Base-by-base conservation (phyloP, 1,140 invertebrate genomes). In the Chelonus insularis region DNA sequence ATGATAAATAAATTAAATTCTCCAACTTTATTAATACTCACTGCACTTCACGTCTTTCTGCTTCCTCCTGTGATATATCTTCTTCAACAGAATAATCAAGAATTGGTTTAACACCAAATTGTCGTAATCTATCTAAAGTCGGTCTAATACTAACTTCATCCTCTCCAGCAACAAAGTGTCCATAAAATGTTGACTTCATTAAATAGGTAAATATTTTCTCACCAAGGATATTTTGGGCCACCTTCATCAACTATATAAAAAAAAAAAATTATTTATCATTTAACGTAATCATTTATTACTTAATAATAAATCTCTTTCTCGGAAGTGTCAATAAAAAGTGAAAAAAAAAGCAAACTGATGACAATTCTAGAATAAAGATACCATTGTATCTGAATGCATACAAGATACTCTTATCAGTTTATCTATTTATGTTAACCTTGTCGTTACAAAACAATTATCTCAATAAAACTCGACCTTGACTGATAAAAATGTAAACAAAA, bases 11-110 rank as follows among this genome's bases (percentile, higher is more conserved):
- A n/a, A n/a, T n/a, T n/a, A n/a, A n/a, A n/a, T n/a, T n/a, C n/a
- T 29, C 25, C 25, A 29, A 29, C 6, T 12, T 51, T 21, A n/a
- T n/a, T 32, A 25, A n/a, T 34, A 88, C 88, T 85, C 83, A 97
- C 95, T 91, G 88, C 78, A 96, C 88, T 89, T 97, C 95, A 64
- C 91, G 86, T 75, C 94, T 89, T 74, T 92, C 90, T 1, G 95
- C 94, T 74, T 94, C 88, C 69, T 95, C 91, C 69, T 93, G 87
- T n/a, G 89, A 88, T 66, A 99, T 84, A 78, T 99, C 97, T 75
- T 98, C 94, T 81, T 99, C 97, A 6, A 97, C 97, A 57, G 95
- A 97, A 83, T 99, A 99, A 81, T 99, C 97, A 23, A 99, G 87
- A 76, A 99, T 98, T 1, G 96, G 94, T 80, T 99, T 99, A 3